Evolutionary conservation across 2,113 vertebrate genomes (phyloP), one percentile per base, ranked within the genome.

Genomic region (Tautogolabrus adspersus): DNA sequence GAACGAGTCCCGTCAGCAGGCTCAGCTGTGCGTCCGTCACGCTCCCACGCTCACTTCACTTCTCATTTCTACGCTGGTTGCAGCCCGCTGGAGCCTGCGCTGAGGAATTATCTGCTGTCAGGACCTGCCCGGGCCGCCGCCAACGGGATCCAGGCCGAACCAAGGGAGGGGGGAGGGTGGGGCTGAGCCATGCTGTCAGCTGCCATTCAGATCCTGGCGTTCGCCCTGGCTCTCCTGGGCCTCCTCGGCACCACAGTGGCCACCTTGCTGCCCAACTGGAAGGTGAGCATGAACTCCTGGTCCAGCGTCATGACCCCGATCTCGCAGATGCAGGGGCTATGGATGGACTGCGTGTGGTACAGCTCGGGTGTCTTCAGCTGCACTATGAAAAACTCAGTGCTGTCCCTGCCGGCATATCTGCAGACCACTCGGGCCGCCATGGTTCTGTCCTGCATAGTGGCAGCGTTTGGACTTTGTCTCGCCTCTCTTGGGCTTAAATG

Each of bases 261-360:
- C 86, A 97, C 97, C 0, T 46, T 98, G 91, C 89, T 98, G 55
- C 98, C 98, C 66, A 96, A 95, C 94, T 99, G 98, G 98, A 96
- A 96, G 85, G 96, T 99, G 85, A 96, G 93, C 0, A 82, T 92
- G 37, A 93, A 93, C 0, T 66, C 78, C 40, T 96, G 97, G 88
- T 91, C 95, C 78, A 95, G 93, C 83, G 94, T 97, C 87, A 92
- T 98, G 91, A 96, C 96, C 0, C 95, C 97, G 19, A 89, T 96
- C 8, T 94, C 92, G 0, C 96, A 96, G 92, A 95, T 96, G 94
- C 97, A 96, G 74, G 98, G 98, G 40, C 95, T 99, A 47, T 99
- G 98, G 98, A 96, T 97, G 96, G 97, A 99, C 94, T 99, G 98
- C 90, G 96, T 97, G 0, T 98, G 97, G 96, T 96, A 96, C 92